phyloP scores from a whole-genome alignment of 2,888 invertebrate species.

The Mylabris sibirica region DNA sequence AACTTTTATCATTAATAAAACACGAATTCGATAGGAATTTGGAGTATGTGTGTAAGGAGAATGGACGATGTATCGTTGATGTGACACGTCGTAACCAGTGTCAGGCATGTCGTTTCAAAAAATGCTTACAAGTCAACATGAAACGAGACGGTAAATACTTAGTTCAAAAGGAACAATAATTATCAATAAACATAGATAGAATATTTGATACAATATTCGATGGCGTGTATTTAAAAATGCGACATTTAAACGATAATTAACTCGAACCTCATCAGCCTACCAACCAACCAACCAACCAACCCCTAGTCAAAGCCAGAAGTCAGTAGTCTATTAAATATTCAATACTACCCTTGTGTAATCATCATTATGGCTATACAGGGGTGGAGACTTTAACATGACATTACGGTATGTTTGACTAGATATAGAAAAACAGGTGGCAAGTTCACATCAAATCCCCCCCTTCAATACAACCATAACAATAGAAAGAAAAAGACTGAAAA shows the following conservation, averaged over 20 bases:
- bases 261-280: slow-evolving; percentile 26
- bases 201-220: background rate
- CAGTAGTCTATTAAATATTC: slow-evolving; percentile 54
- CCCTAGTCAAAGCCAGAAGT: slow-evolving; percentile 46
- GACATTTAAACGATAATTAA: slow-evolving; percentile 35
- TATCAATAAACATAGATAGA: background rate
- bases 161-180: background rate
- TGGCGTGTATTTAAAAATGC: slow-evolving; percentile 20
- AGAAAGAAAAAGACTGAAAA: background rate
- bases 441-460: slow-evolving; percentile 27
- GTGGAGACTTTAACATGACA: slow-evolving; percentile 57
- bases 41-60: slow-evolving; percentile 92
- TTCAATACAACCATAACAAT: background rate
- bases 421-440: slow-evolving; percentile 27
- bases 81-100: slow-evolving; percentile 93
- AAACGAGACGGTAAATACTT: slow-evolving; percentile 83
- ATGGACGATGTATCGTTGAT: slow-evolving; percentile 86
- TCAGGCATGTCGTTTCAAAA: slow-evolving; percentile 91
- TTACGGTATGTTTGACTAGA: slow-evolving; percentile 45
- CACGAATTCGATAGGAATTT: slow-evolving; percentile 70
- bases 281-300: slow-evolving; percentile 17
- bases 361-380: slow-evolving; percentile 42
- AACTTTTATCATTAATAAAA: background rate
- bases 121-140: slow-evolving; percentile 92
- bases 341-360: slow-evolving; percentile 47